Base-by-base conservation (phyloP, 2,797 vertebrate genomes). In the Poliocrania exsul region DNA sequence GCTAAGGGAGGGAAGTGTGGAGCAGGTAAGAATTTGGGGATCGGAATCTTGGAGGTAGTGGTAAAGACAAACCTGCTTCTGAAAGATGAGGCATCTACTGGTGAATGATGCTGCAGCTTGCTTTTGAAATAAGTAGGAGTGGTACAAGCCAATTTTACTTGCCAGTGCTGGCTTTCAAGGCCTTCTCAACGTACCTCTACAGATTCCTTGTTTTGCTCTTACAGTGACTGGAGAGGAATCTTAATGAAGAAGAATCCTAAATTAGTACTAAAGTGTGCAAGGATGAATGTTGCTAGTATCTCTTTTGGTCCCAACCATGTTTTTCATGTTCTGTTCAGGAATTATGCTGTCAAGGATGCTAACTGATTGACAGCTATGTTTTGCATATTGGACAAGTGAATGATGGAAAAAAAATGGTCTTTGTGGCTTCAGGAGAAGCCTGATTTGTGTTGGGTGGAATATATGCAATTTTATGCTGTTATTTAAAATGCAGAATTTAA, bases 331-430 rank as follows among this genome's bases (percentile, higher is more conserved):
- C 74, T 58, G n/a, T 84, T 84, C 67, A 84, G 73, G 78, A 92
- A 29, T 96, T 93, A 92, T 46, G 47, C 86, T 93, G 96, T 92
- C 92, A 84, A 31, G 58, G 92, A 73, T 90, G 83, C 38, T 44
- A 49, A 23, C 62, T 79, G 86, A 90, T 51, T 90, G 96, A 81
- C 92, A 90, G 66, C 44, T 69, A 9, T 50, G 74, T 66, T 92
- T 92, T 93, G 84, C 74, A 38, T 92, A 40, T 81, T 70, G 93
- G 86, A 91, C 81, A 82, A 93, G 54, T 88, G 91, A 92, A 37
- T 88, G 90, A 86, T 3, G 26, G 62, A 7, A 50, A 72, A 60
- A 65, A 67, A 69, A 44, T 0, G 0, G 70, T 58, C 66, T 94
- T 93, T 88, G 83, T 90, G 81, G 62, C 78, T 94, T 69, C 13